Evolutionary conservation across 1,140 invertebrate species (phyloP).

Genomic region (Halesus radiatus): DNA sequence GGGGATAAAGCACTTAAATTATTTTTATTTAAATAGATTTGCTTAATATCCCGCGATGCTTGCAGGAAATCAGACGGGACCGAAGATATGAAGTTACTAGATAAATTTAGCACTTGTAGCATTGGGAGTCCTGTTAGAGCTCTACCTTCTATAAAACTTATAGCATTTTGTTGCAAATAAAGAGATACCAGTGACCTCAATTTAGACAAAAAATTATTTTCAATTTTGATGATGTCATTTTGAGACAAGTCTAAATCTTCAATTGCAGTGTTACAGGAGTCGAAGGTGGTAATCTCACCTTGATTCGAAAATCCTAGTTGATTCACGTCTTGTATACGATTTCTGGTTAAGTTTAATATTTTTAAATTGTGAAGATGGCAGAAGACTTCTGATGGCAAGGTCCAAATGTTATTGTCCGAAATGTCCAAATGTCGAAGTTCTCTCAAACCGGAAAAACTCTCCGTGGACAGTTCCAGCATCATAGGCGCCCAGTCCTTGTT

Average conservation of each 20-base stretch:
- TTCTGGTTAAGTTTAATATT: conserved; percentile 81
- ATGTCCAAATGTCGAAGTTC: conserved; percentile 81
- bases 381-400: conserved; percentile 80
- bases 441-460: conserved; percentile 78
- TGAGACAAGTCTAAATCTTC: conserved; percentile 81
- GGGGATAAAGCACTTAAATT: conserved; percentile 83
- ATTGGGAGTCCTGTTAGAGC: conserved; percentile 79
- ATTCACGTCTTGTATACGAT: conserved; percentile 82
- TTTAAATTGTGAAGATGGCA: conserved; percentile 80
- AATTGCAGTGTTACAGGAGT: conserved; percentile 76
- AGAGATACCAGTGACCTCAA: conserved; percentile 78
- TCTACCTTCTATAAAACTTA: conserved; percentile 79
- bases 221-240: conserved; percentile 79
- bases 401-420: conserved; percentile 86
- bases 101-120: conserved; percentile 82
- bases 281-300: conserved; percentile 73
- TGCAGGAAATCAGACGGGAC: conserved; percentile 84
- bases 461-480: conserved; percentile 80
- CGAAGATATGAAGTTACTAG: conserved; percentile 81
- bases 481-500: conserved; percentile 87
- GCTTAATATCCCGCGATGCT: conserved; percentile 78
- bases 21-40: conserved; percentile 88
- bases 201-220: conserved; percentile 80
- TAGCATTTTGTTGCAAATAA: conserved; percentile 81
- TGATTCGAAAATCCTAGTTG: conserved; percentile 81